phyloP scores from a whole-genome alignment of 2,888 invertebrate genomes.

The Orchestes rusci region DNA sequence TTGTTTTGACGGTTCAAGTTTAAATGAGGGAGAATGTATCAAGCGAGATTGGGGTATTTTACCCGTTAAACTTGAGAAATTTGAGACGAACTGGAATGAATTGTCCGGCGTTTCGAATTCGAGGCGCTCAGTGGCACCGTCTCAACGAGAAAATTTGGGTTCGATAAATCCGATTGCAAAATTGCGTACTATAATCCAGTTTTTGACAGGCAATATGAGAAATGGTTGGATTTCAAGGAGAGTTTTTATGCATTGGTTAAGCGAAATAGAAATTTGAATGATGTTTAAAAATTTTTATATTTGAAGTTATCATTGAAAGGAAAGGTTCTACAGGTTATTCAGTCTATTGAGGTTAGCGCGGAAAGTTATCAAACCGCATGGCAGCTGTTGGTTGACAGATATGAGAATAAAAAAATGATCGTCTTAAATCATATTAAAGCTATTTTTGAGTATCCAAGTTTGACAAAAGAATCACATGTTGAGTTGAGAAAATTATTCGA shows the following conservation, averaged over 20 bases:
- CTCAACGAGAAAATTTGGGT: no score
- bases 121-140: no score
- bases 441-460: neutral
- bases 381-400: neutral
- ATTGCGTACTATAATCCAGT: no score
- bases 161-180: no score
- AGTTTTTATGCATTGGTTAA: no score
- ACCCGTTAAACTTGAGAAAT: neutral
- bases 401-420: neutral
- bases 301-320: neutral
- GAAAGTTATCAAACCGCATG: neutral
- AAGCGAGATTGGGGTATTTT: no score
- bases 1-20: neutral
- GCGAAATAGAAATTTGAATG: neutral
- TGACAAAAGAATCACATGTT: neutral
- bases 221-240: no score
- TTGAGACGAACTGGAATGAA: neutral
- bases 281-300: neutral
- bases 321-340: neutral
- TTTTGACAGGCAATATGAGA: no score
- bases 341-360: neutral
- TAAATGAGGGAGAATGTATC: no score
- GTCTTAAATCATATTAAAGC: neutral
- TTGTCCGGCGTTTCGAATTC: neutral
- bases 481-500: neutral